Evolutionary conservation across 2,113 vertebrate species (phyloP), one percentile per base, ranked within the genome.

Genomic region (Dendropsophus ebraccatus): DNA sequence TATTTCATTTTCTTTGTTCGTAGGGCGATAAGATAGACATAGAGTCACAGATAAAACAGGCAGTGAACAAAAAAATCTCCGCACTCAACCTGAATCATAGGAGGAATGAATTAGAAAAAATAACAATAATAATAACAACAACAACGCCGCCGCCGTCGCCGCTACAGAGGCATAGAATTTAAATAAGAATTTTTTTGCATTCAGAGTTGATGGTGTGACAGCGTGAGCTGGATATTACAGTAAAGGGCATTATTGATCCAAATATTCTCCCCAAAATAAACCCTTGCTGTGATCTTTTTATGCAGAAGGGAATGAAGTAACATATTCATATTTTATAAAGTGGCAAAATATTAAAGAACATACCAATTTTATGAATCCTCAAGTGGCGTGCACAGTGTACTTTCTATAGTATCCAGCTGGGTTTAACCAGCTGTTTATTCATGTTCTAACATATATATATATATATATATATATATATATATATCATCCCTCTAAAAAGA

Each of bases 1-100:
- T 91, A 89, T 81, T 90, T 90, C 88, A 73, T 81, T 58, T 62
- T 87, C 82, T 89, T 86, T 79, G 65, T 81, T 70, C 85, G 7
- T 35, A 35, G 19, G 37, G 78, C 60, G 79, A 80, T 72, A 47
- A 60, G 67, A 74, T 58, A 49, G 54, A 80, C 78, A 23, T 70
- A 81, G 50, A 86, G 50, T 28, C 67, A n/a, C 41, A 30, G 30
- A 54, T 21, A 84, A 76, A 82, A 50, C 47, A 52, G 73, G 47
- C 52, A 13, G 77, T 41, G 54, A 41, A 23, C 54, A 80, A 81
- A 58, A n/a, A 54, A 54, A 54, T 72, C 16, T 13, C 9, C 3
- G 35, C 32, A 60, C 45, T 19, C 37, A 81, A 87, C 72, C 56
- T 77, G 56, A 60, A 83, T 56, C 58, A 50, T 32, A 41, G 12